phyloP scores from a whole-genome alignment of 2,888 invertebrate genomes.

The Steromphala cineraria region DNA sequence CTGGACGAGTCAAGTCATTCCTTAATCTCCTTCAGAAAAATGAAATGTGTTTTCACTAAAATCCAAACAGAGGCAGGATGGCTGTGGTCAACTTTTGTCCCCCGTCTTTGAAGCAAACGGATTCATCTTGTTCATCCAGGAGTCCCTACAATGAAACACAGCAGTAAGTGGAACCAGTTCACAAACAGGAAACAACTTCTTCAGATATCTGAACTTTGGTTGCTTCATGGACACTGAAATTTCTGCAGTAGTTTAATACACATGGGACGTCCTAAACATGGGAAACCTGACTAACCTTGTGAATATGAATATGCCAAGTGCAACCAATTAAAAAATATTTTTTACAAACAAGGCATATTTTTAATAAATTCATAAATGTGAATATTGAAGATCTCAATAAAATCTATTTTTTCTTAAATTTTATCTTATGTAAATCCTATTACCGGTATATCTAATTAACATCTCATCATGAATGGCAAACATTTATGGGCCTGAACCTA shows the following conservation, averaged over 20 bases:
- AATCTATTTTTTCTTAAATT: too few relatives aligned
- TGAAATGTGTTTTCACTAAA: neutral
- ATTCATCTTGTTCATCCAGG: neutral
- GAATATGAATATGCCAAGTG: too few relatives aligned
- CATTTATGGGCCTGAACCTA: too few relatives aligned
- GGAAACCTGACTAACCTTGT: neutral
- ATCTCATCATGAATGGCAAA: too few relatives aligned
- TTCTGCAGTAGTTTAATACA: neutral
- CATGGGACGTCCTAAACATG: neutral
- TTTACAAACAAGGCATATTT: too few relatives aligned
- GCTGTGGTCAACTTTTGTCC: neutral
- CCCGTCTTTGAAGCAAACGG: neutral
- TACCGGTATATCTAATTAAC: too few relatives aligned
- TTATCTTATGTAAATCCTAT: too few relatives aligned
- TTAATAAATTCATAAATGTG: too few relatives aligned
- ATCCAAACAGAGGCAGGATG: neutral
- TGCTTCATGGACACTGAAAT: neutral
- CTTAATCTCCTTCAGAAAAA: neutral
- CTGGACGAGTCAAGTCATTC: too few relatives aligned
- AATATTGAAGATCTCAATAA: too few relatives aligned
- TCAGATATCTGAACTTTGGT: neutral
- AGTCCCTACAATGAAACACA: neutral
- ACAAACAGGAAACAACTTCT: neutral
- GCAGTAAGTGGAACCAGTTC: neutral
- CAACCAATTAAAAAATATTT: too few relatives aligned